phyloP scores from a whole-genome alignment of 2,888 invertebrate genomes.

The Mechanitis messenoides region DNA sequence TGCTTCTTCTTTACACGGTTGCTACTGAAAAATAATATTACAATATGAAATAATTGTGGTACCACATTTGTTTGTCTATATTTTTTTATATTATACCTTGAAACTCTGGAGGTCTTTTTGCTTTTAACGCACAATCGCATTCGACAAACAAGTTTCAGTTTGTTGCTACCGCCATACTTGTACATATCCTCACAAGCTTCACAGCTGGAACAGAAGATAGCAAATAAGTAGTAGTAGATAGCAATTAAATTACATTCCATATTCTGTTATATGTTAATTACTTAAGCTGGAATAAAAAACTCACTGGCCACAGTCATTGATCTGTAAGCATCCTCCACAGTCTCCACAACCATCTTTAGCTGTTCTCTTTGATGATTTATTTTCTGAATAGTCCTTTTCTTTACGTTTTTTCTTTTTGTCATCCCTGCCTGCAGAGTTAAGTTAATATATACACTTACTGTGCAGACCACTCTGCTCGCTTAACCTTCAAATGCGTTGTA shows the following conservation, averaged over 20 bases:
- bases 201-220: constrained; percentile 47
- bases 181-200: constrained; percentile 73
- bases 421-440: constrained; percentile 46
- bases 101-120: constrained; percentile 55
- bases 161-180: constrained; percentile 72
- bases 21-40: constrained; percentile 39
- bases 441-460: neutral
- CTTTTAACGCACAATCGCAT: constrained; percentile 68
- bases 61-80: neutral
- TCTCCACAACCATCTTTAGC: constrained; percentile 70
- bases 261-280: no score
- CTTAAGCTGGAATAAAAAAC: constrained; percentile 29
- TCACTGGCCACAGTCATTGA: constrained; percentile 69
- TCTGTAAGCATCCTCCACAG: constrained; percentile 63
- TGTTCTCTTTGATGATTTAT: constrained; percentile 61
- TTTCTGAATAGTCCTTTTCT: constrained; percentile 70
- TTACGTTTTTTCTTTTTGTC: constrained; percentile 69
- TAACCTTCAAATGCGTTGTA: no score
- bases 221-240: neutral
- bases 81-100: constrained; percentile 47
- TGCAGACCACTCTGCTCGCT: no score
- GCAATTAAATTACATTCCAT: no score
- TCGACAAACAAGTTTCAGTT: constrained; percentile 72
- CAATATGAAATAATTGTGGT: neutral
- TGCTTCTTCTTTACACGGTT: constrained; percentile 64